Base-by-base conservation (phyloP, 2,797 vertebrate species). In the Botia kubotai region DNA sequence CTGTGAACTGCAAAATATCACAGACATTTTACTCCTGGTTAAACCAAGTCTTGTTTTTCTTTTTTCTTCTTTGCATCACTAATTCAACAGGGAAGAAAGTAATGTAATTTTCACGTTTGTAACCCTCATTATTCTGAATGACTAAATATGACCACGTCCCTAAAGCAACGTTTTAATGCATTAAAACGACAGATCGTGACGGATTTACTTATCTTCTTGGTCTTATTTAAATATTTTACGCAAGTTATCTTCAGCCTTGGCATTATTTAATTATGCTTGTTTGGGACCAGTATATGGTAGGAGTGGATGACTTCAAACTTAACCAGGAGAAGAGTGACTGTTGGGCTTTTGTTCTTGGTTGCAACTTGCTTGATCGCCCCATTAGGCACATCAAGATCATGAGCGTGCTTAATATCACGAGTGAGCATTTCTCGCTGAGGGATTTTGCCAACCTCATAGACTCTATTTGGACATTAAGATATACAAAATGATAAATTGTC, bases 311-410 rank as follows among this genome's bases (percentile, higher is more conserved):
- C 90, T 80, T 87, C 62, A 89, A 94, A 94, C 93, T 95, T 94
- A 91, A 93, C 91, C 89, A 91, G 63, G 84, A 91, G 94, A 92
- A 93, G 94, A 95, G 93, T 92, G 93, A 94, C 81, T 91, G 91
- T 91, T 90, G 89, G 92, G 94, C 94, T 97, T 72, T 98, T 98
- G 97, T 98, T 96, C 95, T 93, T 95, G 90, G 89, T 91, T 95
- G 95, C 95, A 94, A 95, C 95, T 95, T 96, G 96, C 95, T 94
- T 97, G 96, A 97, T 96, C 96, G 95, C 94, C 95, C 96, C 97
- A 97, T 98, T 98, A 98, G 95, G 95, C 96, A 91, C 95, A 96
- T 96, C 94, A 96, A 94, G 94, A 95, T 95, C 94, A 93, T 85
- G 90, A 91, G 90, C 92, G 91, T 91, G 94, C 93, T 95, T 95